A percentile compares a stretch with the other conserved stretches of the same genome.
These are phyloP conservation scores for Pagetopsis macropterus DNA, from an alignment of 2,797 vertebrate species.

Conservation along the genomic window DNA sequence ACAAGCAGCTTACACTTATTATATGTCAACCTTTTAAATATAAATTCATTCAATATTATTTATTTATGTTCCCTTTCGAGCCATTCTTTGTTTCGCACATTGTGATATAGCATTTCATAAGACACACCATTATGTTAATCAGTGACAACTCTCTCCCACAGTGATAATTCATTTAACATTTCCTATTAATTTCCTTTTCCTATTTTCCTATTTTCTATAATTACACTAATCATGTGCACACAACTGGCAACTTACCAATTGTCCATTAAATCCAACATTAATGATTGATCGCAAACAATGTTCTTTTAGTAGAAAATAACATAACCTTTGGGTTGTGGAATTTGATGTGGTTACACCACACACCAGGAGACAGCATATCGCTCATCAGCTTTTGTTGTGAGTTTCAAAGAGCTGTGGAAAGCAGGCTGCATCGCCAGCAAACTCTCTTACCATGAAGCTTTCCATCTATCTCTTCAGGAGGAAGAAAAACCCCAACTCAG, in stretches of 20 bases:
- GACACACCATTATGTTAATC: conserved; percentile 8
- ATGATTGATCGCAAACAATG: neutral
- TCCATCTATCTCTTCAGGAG: conserved; percentile 39
- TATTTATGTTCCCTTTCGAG: neutral
- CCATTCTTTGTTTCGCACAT: neutral
- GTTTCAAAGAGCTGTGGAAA: conserved; percentile 34
- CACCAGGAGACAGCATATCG: neutral
- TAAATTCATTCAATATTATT: neutral
- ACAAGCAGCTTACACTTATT: neutral
- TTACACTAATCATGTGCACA: conserved; percentile 2
- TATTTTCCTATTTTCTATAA: conserved; percentile 12
- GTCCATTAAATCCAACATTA: neutral
- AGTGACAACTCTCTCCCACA: conserved; percentile 9
- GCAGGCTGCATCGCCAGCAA: conserved; percentile 27
- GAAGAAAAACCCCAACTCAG: conserved; percentile 31
- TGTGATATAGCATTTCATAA: neutral
- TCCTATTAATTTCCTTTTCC: neutral
- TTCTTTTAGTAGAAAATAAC: neutral
- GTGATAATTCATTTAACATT: conserved; percentile 3
- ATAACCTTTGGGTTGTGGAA: neutral
- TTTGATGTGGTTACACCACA: neutral
- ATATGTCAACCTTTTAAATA: neutral
- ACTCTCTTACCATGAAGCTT: conserved; percentile 18
- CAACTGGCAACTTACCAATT: neutral
- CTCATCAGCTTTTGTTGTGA: conserved; percentile 22